These are phyloP conservation scores for Asarcornis scutulata DNA, from an alignment of 2,113 vertebrate genomes.

Conservation along the genomic window DNA sequence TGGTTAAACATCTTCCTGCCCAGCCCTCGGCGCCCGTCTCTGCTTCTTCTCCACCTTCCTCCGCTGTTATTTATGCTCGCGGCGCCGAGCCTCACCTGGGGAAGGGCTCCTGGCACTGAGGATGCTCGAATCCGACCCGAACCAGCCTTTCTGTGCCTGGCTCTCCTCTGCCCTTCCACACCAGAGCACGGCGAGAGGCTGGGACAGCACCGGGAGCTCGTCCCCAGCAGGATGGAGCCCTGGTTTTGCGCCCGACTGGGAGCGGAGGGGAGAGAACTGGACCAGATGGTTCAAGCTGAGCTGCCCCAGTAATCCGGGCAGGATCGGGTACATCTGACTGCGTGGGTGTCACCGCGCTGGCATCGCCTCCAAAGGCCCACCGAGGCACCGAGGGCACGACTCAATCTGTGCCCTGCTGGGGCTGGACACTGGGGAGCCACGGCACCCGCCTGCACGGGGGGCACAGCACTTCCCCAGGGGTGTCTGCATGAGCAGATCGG, in stretches of 20 bases:
- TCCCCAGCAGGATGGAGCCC: neutral
- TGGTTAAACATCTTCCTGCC: neutral
- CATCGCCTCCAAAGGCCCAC: neutral
- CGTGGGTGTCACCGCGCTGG: neutral
- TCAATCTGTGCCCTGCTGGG: neutral
- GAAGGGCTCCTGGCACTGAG: neutral
- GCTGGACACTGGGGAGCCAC: rapidly evolving
- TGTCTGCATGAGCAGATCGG: neutral
- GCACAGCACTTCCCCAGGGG: neutral
- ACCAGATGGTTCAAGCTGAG: conserved; percentile 63
- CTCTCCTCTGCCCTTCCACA: neutral
- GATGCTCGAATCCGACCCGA: neutral
- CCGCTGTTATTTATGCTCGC: rapidly evolving
- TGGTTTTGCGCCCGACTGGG: neutral
- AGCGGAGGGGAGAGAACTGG: neutral
- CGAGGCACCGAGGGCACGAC: neutral
- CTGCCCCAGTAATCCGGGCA: conserved; percentile 34
- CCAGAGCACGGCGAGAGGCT: neutral
- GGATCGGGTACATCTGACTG: neutral
- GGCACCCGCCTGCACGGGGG: neutral
- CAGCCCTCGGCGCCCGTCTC: rapidly evolving
- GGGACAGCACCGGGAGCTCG: neutral
- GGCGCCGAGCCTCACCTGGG: rapidly evolving
- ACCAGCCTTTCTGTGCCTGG: neutral
- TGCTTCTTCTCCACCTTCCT: neutral